Percentiles rank a stretch among this genome's conserved stretches.
Evolutionary conservation across 2,888 invertebrate species (phyloP).

Genomic region (Tenodera sinensis): DNA sequence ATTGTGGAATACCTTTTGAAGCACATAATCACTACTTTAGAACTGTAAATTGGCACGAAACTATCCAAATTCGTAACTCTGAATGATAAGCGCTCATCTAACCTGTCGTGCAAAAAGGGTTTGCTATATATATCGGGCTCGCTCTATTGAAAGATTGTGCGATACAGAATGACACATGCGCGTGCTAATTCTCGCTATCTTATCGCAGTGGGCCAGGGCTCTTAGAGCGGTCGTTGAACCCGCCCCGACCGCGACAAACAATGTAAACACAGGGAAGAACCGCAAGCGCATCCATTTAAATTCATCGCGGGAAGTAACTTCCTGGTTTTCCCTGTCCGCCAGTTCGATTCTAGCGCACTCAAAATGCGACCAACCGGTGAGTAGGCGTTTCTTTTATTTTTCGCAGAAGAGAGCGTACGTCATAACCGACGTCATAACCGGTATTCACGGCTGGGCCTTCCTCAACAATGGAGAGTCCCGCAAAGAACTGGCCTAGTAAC

Average conservation of each 20-base stretch:
- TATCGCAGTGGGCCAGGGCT: neutral
- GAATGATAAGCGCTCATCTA: neutral
- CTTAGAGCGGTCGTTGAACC: neutral
- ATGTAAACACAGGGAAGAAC: neutral
- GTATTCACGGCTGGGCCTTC: constrained; percentile 15
- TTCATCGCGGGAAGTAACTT: neutral
- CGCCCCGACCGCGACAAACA: neutral
- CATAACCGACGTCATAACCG: constrained; percentile 19
- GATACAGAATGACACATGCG: neutral
- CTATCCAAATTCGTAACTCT: too few relatives aligned
- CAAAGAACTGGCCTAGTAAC: neutral
- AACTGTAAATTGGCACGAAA: too few relatives aligned
- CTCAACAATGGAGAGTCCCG: constrained; percentile 31
- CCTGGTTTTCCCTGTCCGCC: neutral
- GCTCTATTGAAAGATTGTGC: neutral
- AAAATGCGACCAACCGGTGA: neutral
- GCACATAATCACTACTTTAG: too few relatives aligned
- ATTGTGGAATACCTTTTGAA: too few relatives aligned
- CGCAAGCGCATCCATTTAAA: neutral
- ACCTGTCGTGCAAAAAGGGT: neutral
- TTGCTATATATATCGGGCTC: neutral
- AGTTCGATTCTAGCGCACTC: neutral
- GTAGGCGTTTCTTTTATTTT: neutral
- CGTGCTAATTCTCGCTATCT: neutral
- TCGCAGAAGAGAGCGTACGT: neutral